phyloP scores from a whole-genome alignment of 2,888 invertebrate species.

The Dexiosoma caninum region DNA sequence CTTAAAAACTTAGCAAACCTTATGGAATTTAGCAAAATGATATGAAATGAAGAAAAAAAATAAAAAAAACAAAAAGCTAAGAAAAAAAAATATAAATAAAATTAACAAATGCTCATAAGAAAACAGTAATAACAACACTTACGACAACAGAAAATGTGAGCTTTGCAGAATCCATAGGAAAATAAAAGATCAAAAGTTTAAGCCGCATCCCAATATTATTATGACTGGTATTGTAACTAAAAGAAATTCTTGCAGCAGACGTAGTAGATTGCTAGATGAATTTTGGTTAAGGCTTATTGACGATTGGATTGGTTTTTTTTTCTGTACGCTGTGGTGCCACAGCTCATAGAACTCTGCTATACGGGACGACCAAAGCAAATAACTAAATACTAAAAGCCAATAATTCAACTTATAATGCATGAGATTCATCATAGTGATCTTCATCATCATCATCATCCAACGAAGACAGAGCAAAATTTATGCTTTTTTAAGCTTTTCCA shows the following conservation, averaged over 20 bases:
- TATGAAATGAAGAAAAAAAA: conserved; percentile 32
- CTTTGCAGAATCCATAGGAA: conserved; percentile 6
- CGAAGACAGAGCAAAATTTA: conserved; percentile 4
- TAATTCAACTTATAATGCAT: background rate
- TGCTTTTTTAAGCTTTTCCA: background rate
- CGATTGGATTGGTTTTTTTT: conserved; percentile 42
- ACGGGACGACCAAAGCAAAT: background rate
- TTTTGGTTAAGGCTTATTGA: conserved; percentile 54
- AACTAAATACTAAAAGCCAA: background rate
- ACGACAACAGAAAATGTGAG: conserved; percentile 35
- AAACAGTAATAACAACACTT: conserved; percentile 54
- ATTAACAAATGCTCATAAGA: conserved; percentile 52
- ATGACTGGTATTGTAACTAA: conserved; percentile 8
- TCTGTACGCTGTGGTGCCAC: conserved; percentile 45
- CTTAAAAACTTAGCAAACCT: conserved; percentile 24
- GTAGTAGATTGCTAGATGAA: conserved; percentile 24
- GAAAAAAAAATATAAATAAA: conserved; percentile 34
- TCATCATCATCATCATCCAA: background rate
- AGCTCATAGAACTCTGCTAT: background rate
- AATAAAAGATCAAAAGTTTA: conserved; percentile 45
- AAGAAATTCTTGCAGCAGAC: conserved; percentile 13
- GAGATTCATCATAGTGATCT: background rate
- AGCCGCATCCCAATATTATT: conserved; percentile 40
- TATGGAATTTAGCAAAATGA: conserved; percentile 35
- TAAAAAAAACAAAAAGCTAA: conserved; percentile 26